Evolutionary conservation across 2,113 vertebrate genomes (phyloP), one percentile per base, ranked within the genome.

Genomic region (Microtus montanus): DNA sequence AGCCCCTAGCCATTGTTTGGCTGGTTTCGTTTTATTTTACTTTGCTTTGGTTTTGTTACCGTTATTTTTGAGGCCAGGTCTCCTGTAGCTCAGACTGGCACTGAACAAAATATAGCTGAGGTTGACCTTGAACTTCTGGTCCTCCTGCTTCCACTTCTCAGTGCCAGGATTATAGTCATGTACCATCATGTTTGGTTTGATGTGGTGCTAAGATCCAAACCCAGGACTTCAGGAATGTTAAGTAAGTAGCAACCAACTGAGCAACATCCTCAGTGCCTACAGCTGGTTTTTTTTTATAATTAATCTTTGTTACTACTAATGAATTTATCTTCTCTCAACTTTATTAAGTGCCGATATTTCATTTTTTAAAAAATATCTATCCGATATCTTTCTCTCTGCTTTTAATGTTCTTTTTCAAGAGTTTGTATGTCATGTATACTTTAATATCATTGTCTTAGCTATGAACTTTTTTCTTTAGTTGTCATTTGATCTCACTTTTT

Each of bases 351-450:
- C 7, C 11, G 35, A 7, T 38, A 80, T 88, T 88, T 93, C 19
- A 78, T 71, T 78, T 38, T 70, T 22, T 80, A 70, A 88, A 92
- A 93, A 90, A 41, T 44, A 75, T 17, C 35, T 17, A 70, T 33
- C 22, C 38, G 24, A 61, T 9, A 35, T 38, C 47, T 82, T 82
- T 84, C 47, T 22, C 52, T 87, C 84, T 80, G 24, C 38, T 95
- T 92, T 89, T 47, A 82, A 26, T 78, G 9, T 41, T 88, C 84
- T 86, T 86, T 75, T 64, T 93, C 22, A 88, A 84, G n/a, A 93
- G 54, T 90, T 93, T 82, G 1, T 64, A 64, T 84, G 66, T 38
- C 1, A 64, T 24, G 24, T 49, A 64, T 52, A 80, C 70, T 86
- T 92, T 87, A 93, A 17, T 87, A 87, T 58, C 19, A 58, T 33